Percentiles rank a stretch among this genome's conserved stretches.
These are phyloP conservation scores for Leptura quadrifasciata DNA, from an alignment of 2,888 invertebrate species.

Conservation along the genomic window DNA sequence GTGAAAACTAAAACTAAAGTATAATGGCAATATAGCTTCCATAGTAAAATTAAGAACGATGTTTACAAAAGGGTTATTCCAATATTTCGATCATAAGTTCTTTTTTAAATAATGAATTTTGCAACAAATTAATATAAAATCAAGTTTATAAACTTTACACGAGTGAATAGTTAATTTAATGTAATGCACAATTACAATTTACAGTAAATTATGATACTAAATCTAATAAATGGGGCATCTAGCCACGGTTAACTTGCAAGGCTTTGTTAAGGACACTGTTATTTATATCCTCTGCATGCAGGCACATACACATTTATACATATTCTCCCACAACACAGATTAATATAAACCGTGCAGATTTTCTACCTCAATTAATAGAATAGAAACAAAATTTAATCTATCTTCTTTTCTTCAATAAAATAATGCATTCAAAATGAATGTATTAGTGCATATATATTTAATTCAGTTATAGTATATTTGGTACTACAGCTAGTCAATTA, in stretches of 20 bases:
- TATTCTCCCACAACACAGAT: background rate
- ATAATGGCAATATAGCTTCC: no score
- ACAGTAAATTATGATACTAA: background rate
- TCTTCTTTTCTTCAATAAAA: no score
- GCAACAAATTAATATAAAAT: no score
- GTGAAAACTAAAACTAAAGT: no score
- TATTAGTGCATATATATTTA: no score
- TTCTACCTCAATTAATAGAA: background rate
- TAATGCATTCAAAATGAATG: no score
- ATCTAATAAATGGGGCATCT: constrained; percentile 3
- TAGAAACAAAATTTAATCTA: background rate
- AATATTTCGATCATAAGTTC: no score
- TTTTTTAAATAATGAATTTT: no score
- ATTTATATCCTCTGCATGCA: background rate
- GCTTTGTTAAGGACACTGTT: background rate
- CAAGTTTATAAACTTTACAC: background rate
- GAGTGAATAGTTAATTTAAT: background rate
- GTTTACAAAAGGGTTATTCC: no score
- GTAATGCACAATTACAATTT: background rate
- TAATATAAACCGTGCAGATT: background rate
- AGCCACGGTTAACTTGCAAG: background rate
- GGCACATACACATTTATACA: background rate
- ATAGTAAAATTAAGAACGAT: no score
- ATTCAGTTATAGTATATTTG: no score
- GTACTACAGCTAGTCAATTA: no score